Evolutionary conservation across 1,140 invertebrate genomes (phyloP), one percentile per base, ranked within the genome.

Genomic region (Drosophila triauraria): DNA sequence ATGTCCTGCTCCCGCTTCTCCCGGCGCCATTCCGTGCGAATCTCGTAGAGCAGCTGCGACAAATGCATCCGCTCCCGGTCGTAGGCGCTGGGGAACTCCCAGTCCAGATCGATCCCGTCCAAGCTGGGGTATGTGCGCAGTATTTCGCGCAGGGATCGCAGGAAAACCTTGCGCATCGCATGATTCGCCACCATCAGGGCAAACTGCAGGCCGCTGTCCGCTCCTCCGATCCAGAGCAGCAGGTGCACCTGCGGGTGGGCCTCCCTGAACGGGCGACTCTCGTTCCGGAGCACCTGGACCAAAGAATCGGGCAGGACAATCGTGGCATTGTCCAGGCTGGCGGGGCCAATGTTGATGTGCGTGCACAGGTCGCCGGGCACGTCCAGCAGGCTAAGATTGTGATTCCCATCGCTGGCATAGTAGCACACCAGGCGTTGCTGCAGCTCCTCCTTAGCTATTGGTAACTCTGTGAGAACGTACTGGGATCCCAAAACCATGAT

Each of bases 91-190:
- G 97, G 97, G 92, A 97, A 98, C 92, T 98, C 97, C 97, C 97
- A 98, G 83, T 98, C 97, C 46, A 98, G 90, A 92, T 98, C 97
- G 8, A 98, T 93, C 25, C 97, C 97, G 93, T 98, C 96, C 17
- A 98, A 93, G 40, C 60, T 75, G 60, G 93, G 93, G 78, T 95
- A 95, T n/a, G 93, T 92, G 65, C 94, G 93, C n/a, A 96, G 91
- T 12, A 95, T 92, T 51, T 94, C 88, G 68, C 96, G 94, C 4
- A 96, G 93, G 3, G 96, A 96, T 69, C 93, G 93, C 47, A 97
- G 95, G 90, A 98, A 97, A 62, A 94, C 92, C 93, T 96, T 95
- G 63, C 96, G 94, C 56, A 94, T 95, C 0, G 93, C 93, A 91
- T 96, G 95, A 81, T 95, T 95, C 17, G 93, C 77, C 6, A 97